Evolutionary conservation across 2,797 vertebrate genomes (phyloP).

Genomic region (Serranus cabrilla): DNA sequence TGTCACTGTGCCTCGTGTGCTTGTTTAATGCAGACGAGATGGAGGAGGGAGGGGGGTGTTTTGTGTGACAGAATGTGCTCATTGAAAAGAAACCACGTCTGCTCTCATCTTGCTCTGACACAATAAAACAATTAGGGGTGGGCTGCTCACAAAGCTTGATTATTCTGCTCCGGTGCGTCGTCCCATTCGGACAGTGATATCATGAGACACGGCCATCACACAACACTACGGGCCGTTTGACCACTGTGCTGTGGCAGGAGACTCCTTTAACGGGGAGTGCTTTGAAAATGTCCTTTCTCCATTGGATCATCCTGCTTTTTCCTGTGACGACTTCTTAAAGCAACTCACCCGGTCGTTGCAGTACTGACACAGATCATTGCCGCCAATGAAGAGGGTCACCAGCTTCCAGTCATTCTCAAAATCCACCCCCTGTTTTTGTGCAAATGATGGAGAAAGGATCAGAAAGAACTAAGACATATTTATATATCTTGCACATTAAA

Average conservation of each 20-base stretch:
- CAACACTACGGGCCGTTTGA: slow-evolving; percentile 35
- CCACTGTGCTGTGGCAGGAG: slow-evolving; percentile 9
- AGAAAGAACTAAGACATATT: neutral
- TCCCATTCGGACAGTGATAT: slow-evolving; percentile 70
- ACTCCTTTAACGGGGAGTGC: neutral
- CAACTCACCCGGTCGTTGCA: slow-evolving; percentile 90
- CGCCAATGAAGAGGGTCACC: slow-evolving; percentile 93
- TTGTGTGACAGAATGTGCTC: slow-evolving; percentile 71
- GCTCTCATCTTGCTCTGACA: slow-evolving; percentile 78
- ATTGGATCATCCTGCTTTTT: slow-evolving; percentile 5
- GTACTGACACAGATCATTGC: slow-evolving; percentile 93
- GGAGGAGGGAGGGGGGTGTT: slow-evolving; percentile 35
- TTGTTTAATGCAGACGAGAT: slow-evolving; percentile 61
- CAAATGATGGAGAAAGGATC: slow-evolving; percentile 31
- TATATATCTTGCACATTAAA: neutral
- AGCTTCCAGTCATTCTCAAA: slow-evolving; percentile 95
- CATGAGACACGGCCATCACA: slow-evolving; percentile 62
- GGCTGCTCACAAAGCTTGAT: slow-evolving; percentile 72
- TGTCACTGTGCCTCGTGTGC: slow-evolving; percentile 60
- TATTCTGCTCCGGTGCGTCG: slow-evolving; percentile 68
- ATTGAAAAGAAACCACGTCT: slow-evolving; percentile 76
- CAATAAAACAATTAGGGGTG: slow-evolving; percentile 74
- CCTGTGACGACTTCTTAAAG: slow-evolving; percentile 21
- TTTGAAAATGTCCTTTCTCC: slow-evolving; percentile 26
- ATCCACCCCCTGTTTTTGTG: slow-evolving; percentile 86